Conservation (phyloP, 2,888 invertebrate species). For the Xanthia togata region DNA sequence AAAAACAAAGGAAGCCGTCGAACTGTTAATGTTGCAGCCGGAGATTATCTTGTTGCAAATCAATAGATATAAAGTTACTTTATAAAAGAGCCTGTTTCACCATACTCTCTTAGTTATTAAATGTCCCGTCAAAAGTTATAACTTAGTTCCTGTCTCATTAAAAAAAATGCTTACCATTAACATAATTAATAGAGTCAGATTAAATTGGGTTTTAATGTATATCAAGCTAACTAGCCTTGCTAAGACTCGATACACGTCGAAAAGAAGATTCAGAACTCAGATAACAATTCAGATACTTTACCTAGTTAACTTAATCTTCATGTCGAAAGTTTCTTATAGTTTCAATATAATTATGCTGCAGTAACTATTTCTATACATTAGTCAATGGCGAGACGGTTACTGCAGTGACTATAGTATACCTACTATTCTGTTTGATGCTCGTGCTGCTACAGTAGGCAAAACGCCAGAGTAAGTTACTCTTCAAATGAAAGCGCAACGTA, state of each 20-base stretch:
- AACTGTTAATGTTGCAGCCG: background rate
- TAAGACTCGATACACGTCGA: background rate
- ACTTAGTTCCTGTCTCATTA: background rate
- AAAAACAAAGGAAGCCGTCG: constrained; percentile 32
- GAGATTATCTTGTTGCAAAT: constrained; percentile 15
- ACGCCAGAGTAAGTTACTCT: constrained; percentile 36
- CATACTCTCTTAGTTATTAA: background rate
- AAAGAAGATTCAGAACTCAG: background rate
- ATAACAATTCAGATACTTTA: background rate
- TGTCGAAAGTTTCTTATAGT: background rate
- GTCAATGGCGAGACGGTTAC: constrained; percentile 2
- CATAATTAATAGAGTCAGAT: background rate
- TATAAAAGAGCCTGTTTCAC: background rate
- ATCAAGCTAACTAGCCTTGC: background rate
- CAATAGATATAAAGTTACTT: background rate
- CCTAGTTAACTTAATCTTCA: background rate
- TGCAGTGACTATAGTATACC: constrained; percentile 3
- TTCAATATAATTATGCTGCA: background rate
- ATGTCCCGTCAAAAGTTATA: background rate
- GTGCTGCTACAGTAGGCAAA: constrained; percentile 36
- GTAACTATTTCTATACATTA: background rate
- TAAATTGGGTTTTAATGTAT: background rate
- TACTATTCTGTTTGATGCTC: background rate
- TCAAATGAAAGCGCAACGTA: constrained; percentile 46
- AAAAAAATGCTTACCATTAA: too few relatives aligned